Base-by-base conservation (phyloP, 1,140 invertebrate genomes). In the Drosophila repletoides region DNA sequence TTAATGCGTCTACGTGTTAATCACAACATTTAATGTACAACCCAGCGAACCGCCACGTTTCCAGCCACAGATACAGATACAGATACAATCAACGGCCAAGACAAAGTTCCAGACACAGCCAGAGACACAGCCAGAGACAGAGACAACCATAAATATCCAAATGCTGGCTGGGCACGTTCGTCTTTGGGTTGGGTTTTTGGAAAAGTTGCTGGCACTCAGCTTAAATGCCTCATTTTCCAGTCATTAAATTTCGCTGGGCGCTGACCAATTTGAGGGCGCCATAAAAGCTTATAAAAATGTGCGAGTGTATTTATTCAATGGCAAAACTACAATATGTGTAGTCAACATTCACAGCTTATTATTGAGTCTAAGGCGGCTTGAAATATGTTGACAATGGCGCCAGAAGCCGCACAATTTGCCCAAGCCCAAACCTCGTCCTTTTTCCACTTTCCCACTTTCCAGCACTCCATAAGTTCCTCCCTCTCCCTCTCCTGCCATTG, bases 311-410 rank as follows among this genome's bases (percentile, higher is more conserved):
- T 45, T 52, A 46, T 43, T 24, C 17, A 33, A 24, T 34, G 6
- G 21, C 21, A 43, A 52, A 52, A 56, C 31, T 56, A 70, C 56
- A 73, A 77, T 76, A 76, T 81, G 69, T 76, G 69, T 76, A 66
- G 79, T 43, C 65, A 53, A 33, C 36, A 40, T 45, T 69, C 43
- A 26, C 60, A 64, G 59, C 71, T 80, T 84, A 72, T 80, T 84
- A 86, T 84, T 84, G 71, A 67, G 74, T 84, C 80, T 56, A 40
- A 40, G 56, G 36, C 45, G 52, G 64, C 59, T 65, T 84, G 80
- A 86, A 86, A 87, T 86, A 86, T 86, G 80, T 86, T 86, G 80
- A 86, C 80, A 86, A 86, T 75, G 80, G 80, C 80, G 80, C 80
- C 80, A 79, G 59, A 81, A 64, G 60, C 58, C 61, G 53, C 49